Evolutionary conservation across 1,140 invertebrate genomes (phyloP).

Genomic region (Cryptotermes secundus): DNA sequence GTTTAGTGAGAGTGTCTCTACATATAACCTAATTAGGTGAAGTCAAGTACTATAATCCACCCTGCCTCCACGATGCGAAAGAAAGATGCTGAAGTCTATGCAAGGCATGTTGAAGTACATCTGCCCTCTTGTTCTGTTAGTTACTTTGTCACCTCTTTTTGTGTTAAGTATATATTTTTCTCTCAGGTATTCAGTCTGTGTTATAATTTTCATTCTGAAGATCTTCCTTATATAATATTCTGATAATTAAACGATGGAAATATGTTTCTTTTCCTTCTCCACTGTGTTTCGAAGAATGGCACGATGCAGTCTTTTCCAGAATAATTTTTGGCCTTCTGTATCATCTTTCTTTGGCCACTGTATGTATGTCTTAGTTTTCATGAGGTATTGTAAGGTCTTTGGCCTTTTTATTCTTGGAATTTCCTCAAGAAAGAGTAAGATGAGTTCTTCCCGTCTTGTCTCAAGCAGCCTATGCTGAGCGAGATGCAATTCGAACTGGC

Average conservation of each 20-base stretch:
- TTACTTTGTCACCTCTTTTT: no score
- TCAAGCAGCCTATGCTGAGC: constrained; percentile 63
- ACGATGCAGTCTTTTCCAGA: constrained; percentile 41
- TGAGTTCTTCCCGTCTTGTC: constrained; percentile 53
- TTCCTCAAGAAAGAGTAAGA: constrained; percentile 61
- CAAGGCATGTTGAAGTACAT: no score
- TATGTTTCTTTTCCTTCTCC: neutral
- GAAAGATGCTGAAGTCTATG: no score
- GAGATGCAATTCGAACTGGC: constrained; percentile 65
- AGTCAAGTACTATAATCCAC: no score
- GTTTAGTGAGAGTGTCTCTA: no score
- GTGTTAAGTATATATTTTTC: no score
- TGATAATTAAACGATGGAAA: neutral
- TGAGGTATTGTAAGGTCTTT: constrained; percentile 61
- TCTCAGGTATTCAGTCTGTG: no score
- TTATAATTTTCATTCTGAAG: no score
- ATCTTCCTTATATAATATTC: no score
- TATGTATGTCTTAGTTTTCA: constrained; percentile 64
- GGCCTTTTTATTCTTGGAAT: constrained; percentile 57
- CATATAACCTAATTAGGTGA: no score
- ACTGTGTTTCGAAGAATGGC: constrained; percentile 21
- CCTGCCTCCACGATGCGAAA: no score
- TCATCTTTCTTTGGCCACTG: constrained; percentile 55
- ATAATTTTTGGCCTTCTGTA: constrained; percentile 35
- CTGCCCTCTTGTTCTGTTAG: no score